A percentile compares a stretch with the other conserved stretches of the same genome.
Evolutionary conservation across 2,113 vertebrate genomes (phyloP).

Genomic region (Grallaria varia): DNA sequence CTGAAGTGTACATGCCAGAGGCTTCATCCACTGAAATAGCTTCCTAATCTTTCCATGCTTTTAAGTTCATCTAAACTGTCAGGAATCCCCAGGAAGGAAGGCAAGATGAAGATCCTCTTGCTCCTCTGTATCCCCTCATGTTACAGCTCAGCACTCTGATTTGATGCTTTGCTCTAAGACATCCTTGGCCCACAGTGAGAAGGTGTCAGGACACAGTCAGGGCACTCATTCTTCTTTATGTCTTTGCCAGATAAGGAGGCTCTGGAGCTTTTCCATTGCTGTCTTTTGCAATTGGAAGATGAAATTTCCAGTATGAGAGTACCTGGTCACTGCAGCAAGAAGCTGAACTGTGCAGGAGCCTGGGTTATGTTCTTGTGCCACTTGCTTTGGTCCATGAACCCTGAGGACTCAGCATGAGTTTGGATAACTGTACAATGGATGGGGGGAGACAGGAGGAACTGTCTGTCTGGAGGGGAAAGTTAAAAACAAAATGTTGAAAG

Average conservation of each 20-base stretch:
- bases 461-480: background rate
- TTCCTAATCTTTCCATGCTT: constrained; percentile 1
- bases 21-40: constrained; percentile 9
- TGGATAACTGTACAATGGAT: background rate
- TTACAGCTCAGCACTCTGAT: background rate
- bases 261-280: background rate
- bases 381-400: background rate
- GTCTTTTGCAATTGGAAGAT: background rate
- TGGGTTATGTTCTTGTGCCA: rapidly evolving
- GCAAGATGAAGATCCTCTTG: constrained; percentile 20
- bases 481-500: background rate
- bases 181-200: background rate
- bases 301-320: background rate
- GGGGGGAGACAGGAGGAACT: background rate
- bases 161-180: background rate
- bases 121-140: background rate
- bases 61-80: background rate
- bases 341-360: background rate
- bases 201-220: background rate
- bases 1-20: background rate
- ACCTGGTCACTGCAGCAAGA: background rate
- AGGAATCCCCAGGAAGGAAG: constrained; percentile 36
- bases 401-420: background rate
- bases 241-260: background rate
- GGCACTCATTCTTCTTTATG: background rate